Evolutionary conservation across 1,140 invertebrate species (phyloP).

Genomic region (Drosophila orosa): DNA sequence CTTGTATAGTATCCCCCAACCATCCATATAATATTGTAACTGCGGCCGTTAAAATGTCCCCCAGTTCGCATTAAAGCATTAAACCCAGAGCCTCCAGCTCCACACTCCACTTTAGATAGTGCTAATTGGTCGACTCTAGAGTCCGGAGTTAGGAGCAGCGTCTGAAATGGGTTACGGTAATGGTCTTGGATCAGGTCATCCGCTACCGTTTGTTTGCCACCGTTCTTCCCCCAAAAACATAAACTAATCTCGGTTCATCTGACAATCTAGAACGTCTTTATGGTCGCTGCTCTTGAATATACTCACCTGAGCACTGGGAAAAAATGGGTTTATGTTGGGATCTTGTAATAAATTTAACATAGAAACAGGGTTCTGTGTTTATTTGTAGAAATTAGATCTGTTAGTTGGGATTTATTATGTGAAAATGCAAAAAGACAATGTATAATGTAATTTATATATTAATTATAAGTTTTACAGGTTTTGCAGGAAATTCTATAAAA

Average conservation of each 20-base stretch:
- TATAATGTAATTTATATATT: not conserved
- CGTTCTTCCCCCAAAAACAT: conserved; percentile 51
- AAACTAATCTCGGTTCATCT: conserved; percentile 47
- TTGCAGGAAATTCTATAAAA: not conserved
- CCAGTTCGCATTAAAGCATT: conserved; percentile 19
- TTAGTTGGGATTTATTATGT: not conserved
- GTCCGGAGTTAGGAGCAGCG: conserved; percentile 10
- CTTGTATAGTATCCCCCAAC: not conserved
- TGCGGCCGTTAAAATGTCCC: conserved; percentile 21
- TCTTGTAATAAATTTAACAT: not conserved
- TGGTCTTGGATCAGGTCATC: conserved; percentile 43
- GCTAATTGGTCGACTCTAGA: conserved; percentile 33
- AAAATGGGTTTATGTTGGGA: not conserved
- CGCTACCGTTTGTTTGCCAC: conserved; percentile 42
- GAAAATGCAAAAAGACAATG: not conserved
- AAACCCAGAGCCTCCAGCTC: not conserved
- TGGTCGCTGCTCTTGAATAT: conserved; percentile 40
- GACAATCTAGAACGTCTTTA: conserved; percentile 51
- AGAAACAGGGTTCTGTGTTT: not conserved
- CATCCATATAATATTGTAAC: not conserved
- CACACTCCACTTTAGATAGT: conserved; percentile 25
- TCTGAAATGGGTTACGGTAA: conserved; percentile 26
- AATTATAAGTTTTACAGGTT: not conserved
- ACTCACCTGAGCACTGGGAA: conserved; percentile 9
- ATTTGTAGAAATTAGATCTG: not conserved